Conservation (phyloP, 2,888 invertebrate genomes). For the Drosophila multiciliata region DNA sequence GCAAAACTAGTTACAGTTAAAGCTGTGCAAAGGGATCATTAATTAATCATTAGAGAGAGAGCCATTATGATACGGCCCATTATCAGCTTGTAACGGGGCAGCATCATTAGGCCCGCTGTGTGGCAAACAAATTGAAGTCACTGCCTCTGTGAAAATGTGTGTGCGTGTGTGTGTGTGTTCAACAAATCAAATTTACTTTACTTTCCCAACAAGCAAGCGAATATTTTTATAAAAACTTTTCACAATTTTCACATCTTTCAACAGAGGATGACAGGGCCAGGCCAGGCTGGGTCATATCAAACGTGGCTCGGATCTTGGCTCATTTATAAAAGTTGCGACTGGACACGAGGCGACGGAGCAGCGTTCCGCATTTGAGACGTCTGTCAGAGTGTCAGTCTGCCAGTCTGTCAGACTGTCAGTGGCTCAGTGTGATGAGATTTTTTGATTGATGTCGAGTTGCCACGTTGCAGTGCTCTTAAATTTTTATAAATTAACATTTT, state of each 20-base stretch:
- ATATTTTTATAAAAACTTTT: constrained; percentile 48
- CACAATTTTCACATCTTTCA: constrained; percentile 55
- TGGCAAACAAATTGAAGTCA: constrained; percentile 60
- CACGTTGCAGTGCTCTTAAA: constrained; percentile 72
- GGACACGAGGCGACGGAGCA: constrained; percentile 10
- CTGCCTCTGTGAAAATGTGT: constrained; percentile 7
- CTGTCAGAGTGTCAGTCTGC: constrained; percentile 36
- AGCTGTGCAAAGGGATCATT: constrained; percentile 12
- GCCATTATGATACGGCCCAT: constrained; percentile 3
- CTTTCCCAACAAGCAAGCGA: constrained; percentile 41
- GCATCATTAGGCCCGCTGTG: constrained; percentile 65
- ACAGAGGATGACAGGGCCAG: constrained; percentile 28
- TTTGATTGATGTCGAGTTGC: constrained; percentile 73
- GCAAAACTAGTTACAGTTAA: constrained; percentile 5
- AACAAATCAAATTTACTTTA: constrained; percentile 63
- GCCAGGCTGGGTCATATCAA: constrained; percentile 7
- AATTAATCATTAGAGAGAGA: constrained; percentile 20
- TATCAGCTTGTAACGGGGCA: constrained; percentile 28
- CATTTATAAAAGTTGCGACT: constrained; percentile 59
- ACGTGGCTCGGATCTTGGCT: constrained; percentile 20
- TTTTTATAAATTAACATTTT: constrained; percentile 82
- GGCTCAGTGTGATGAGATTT: constrained; percentile 63
- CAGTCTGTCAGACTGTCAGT: constrained; percentile 58
- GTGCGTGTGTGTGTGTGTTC: constrained; percentile 31
- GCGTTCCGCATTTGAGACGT: constrained; percentile 12